These are phyloP conservation scores for Sylvilagus bachmani DNA, from an alignment of 2,113 vertebrate species.

Conservation along the genomic window DNA sequence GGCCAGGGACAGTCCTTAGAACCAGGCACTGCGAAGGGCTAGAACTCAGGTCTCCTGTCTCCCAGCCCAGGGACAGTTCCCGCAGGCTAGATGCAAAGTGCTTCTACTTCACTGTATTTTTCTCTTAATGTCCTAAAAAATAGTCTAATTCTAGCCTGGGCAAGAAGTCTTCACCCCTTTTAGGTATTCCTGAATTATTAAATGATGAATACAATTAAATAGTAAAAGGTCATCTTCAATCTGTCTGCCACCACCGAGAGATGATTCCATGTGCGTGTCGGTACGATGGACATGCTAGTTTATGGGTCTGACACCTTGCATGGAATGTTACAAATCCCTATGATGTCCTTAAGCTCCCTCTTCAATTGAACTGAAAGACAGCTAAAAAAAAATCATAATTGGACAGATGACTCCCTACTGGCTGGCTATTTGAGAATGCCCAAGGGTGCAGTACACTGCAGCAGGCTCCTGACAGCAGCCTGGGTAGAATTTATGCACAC, in stretches of 20 bases:
- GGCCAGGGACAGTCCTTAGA: background rate
- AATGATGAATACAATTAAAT: slow-evolving; percentile 75
- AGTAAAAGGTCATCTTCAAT: slow-evolving; percentile 78
- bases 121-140: slow-evolving; percentile 1
- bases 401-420: slow-evolving; percentile 36
- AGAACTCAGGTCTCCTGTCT: background rate
- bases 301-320: slow-evolving; percentile 77
- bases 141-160: slow-evolving; percentile 24
- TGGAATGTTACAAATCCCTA: slow-evolving; percentile 74
- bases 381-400: slow-evolving; percentile 49
- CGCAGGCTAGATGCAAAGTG: background rate
- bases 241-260: slow-evolving; percentile 61
- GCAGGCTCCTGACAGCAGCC: slow-evolving; percentile 35
- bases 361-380: slow-evolving; percentile 77
- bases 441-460: slow-evolving; percentile 51
- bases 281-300: slow-evolving; percentile 53
- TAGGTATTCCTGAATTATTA: slow-evolving; percentile 73
- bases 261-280: background rate
- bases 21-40: background rate
- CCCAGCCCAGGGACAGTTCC: background rate
- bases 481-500: slow-evolving; percentile 11
- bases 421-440: slow-evolving; percentile 57
- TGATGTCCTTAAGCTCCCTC: slow-evolving; percentile 72
- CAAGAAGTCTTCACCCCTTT: slow-evolving; percentile 53
- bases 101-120: slow-evolving; percentile 48